Percentiles rank a stretch among this genome's conserved stretches.
phyloP scores from a whole-genome alignment of 2,888 invertebrate species.

The Lamellibrachia satsuma region DNA sequence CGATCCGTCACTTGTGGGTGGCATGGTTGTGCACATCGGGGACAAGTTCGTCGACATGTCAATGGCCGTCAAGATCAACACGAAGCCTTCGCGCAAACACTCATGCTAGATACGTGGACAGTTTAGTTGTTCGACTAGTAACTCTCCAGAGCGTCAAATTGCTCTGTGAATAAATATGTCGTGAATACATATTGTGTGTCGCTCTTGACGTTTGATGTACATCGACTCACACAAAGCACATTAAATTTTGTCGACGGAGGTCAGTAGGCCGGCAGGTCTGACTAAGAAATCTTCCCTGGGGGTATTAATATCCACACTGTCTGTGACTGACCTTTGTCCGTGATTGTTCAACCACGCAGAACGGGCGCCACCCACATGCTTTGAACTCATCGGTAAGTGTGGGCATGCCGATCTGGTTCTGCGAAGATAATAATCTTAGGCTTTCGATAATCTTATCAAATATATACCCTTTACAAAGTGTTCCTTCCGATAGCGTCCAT shows the following conservation, averaged over 20 bases:
- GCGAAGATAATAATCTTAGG: background rate
- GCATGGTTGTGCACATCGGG: slow-evolving; percentile 92
- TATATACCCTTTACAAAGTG: background rate
- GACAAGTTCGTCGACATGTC: slow-evolving; percentile 98
- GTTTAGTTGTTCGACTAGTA: too few species aligned
- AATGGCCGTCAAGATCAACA: slow-evolving; percentile 89
- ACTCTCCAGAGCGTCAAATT: too few species aligned
- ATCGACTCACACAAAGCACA: too few species aligned
- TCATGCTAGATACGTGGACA: too few species aligned
- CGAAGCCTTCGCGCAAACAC: slow-evolving; percentile 51
- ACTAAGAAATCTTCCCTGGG: background rate
- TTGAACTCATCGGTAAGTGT: background rate
- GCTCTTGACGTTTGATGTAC: too few species aligned
- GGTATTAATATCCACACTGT: background rate
- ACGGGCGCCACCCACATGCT: background rate
- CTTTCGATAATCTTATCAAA: background rate
- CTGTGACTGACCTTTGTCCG: too few species aligned
- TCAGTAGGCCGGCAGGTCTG: background rate
- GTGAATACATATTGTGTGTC: too few species aligned
- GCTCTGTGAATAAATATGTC: too few species aligned
- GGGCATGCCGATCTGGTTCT: background rate
- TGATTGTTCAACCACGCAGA: background rate
- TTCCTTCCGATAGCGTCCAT: background rate
- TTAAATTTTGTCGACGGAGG: too few species aligned
- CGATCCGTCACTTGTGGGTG: slow-evolving; percentile 89